These are phyloP conservation scores for Drosophila biarmipes DNA, from an alignment of 1,140 invertebrate species.

Conservation along the genomic window DNA sequence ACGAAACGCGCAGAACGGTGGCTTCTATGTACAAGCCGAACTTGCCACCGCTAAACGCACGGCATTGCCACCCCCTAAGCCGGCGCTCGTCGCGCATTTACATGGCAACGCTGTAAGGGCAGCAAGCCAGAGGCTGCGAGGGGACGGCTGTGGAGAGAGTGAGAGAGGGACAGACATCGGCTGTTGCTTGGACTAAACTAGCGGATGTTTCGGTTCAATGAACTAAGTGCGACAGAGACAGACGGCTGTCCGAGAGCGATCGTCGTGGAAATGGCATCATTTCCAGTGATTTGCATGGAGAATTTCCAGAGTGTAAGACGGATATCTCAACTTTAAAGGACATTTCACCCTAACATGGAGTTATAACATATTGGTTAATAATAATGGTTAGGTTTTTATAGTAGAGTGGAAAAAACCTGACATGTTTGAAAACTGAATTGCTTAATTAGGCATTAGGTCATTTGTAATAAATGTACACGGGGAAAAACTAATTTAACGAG, in stretches of 20 bases:
- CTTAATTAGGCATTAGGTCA: no score
- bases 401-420: no score
- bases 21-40: slow-evolving; percentile 18
- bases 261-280: neutral
- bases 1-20: slow-evolving; percentile 3
- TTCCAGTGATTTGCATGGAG: slow-evolving; percentile 11
- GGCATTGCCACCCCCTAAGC: slow-evolving; percentile 62
- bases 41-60: slow-evolving; percentile 49
- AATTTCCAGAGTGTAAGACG: neutral
- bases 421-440: no score
- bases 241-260: neutral
- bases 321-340: neutral
- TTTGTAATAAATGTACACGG: no score
- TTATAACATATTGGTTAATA: no score
- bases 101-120: slow-evolving; percentile 35
- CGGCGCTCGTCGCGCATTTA: slow-evolving; percentile 3
- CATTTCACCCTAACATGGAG: no score
- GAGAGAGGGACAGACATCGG: slow-evolving; percentile 4
- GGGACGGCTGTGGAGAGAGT: neutral
- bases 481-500: no score
- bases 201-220: slow-evolving; percentile 36
- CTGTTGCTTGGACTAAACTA: slow-evolving; percentile 38
- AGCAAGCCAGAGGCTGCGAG: slow-evolving; percentile 1
- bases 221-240: slow-evolving; percentile 20
- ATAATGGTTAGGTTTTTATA: no score